Percentiles rank a stretch among this genome's conserved stretches.
phyloP scores from a whole-genome alignment of 2,113 vertebrate genomes.

The Marcusenius ussheri region DNA sequence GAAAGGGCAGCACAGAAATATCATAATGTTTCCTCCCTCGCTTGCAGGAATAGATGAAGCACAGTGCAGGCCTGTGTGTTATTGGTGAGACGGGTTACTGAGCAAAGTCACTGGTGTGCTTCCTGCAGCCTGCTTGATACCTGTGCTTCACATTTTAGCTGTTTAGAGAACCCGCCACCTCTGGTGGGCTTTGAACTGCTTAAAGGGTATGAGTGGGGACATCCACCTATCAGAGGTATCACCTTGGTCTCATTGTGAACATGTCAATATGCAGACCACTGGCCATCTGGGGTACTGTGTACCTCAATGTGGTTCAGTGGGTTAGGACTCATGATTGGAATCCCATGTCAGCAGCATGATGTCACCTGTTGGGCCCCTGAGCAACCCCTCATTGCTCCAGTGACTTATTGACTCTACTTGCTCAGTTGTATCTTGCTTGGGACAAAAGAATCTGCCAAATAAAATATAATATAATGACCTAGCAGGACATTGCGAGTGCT shows the following conservation, averaged over 20 bases:
- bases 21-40: not conserved
- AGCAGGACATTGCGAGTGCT: not conserved
- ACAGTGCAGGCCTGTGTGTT: slow-evolving; percentile 39
- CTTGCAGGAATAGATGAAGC: not conserved
- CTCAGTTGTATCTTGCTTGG: not conserved
- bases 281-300: not conserved
- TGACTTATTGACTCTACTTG: not conserved
- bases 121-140: not conserved
- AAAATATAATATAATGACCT: not conserved
- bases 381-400: not conserved
- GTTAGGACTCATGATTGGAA: not conserved
- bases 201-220: not conserved
- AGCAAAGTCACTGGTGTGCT: not conserved
- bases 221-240: not conserved
- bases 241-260: not conserved
- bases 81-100: slow-evolving; percentile 39
- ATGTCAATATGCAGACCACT: not conserved
- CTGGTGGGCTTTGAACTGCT: not conserved
- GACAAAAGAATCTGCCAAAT: not conserved
- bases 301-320: not conserved
- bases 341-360: not conserved
- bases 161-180: not conserved
- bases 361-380: not conserved
- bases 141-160: not conserved
- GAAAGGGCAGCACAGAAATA: not conserved